Conservation (phyloP, 2,113 vertebrate species). For the Thamnaconus septentrionalis region DNA sequence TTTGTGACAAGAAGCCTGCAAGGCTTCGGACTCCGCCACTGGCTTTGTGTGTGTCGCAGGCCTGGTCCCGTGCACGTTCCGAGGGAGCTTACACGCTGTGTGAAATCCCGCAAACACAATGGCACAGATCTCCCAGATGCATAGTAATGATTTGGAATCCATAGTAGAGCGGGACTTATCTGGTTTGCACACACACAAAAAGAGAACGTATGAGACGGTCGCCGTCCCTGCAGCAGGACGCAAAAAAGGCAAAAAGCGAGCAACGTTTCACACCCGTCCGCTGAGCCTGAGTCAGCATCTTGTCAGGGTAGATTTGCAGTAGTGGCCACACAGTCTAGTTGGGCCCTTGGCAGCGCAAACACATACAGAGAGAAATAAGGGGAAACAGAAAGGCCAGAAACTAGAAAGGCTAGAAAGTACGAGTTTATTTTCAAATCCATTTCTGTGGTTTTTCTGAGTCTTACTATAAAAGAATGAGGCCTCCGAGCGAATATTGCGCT, state of each 20-base stretch:
- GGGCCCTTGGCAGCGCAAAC: constrained; percentile 39
- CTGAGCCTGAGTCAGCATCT: constrained; percentile 53
- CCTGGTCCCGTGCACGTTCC: constrained; percentile 23
- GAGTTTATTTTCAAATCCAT: constrained; percentile 59
- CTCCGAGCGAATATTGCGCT: constrained; percentile 35
- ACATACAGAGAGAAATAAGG: constrained; percentile 53
- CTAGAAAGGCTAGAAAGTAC: constrained; percentile 8
- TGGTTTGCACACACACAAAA: constrained; percentile 18
- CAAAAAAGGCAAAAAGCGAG: neutral
- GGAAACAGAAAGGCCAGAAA: constrained; percentile 27
- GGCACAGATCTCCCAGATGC: constrained; percentile 44
- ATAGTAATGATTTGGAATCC: constrained; percentile 56
- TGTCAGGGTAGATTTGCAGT: constrained; percentile 49
- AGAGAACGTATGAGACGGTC: neutral
- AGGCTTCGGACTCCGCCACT: constrained; percentile 20
- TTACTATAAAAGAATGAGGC: constrained; percentile 40
- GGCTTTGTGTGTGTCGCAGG: constrained; percentile 24
- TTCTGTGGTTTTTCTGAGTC: constrained; percentile 61
- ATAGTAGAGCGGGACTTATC: constrained; percentile 32
- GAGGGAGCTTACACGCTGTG: constrained; percentile 12
- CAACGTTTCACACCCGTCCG: neutral
- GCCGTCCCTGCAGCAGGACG: neutral
- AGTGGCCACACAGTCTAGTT: constrained; percentile 5
- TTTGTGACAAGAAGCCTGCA: constrained; percentile 46
- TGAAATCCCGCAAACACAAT: constrained; percentile 32